Evolutionary conservation across 2,888 invertebrate species (phyloP).

Genomic region (Lypha dubia): DNA sequence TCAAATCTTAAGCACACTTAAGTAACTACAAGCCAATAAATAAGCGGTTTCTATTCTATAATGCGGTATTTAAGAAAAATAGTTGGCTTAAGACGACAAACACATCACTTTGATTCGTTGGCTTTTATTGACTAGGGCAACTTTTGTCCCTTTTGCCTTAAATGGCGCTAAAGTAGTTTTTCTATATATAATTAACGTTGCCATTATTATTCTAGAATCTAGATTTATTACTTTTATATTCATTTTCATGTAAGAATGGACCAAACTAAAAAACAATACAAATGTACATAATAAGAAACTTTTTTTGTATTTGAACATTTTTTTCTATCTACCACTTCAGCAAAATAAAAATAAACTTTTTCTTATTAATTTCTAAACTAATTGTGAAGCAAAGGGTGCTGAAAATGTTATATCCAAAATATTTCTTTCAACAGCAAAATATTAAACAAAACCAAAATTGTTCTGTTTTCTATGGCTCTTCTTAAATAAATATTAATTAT

Average conservation of each 20-base stretch:
- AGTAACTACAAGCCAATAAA: conserved; percentile 39
- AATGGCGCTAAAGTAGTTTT: conserved; percentile 59
- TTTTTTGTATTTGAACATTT: too few relatives aligned
- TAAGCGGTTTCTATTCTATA: conserved; percentile 37
- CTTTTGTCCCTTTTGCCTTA: conserved; percentile 8
- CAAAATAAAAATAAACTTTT: not conserved
- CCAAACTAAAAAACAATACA: conserved; percentile 17
- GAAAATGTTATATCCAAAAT: not conserved
- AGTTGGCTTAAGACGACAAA: conserved; percentile 58
- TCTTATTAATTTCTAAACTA: conserved; percentile 22
- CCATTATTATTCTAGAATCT: conserved; percentile 17
- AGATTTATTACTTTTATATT: conserved; percentile 57
- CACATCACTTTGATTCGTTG: conserved; percentile 48
- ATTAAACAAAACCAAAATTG: conserved; percentile 10
- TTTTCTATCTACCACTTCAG: too few relatives aligned
- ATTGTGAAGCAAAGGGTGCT: not conserved
- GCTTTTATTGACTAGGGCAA: not conserved
- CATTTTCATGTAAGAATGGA: not conserved
- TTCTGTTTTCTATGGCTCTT: not conserved
- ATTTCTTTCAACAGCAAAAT: conserved; percentile 9
- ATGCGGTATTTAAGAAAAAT: conserved; percentile 30
- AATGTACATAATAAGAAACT: too few relatives aligned
- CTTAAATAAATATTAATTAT: not conserved
- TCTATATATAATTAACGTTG: conserved; percentile 28
- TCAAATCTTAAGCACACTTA: conserved; percentile 35